A percentile compares a stretch with the other conserved stretches of the same genome.
phyloP scores from a whole-genome alignment of 2,797 vertebrate genomes.

The Momotus momota region DNA sequence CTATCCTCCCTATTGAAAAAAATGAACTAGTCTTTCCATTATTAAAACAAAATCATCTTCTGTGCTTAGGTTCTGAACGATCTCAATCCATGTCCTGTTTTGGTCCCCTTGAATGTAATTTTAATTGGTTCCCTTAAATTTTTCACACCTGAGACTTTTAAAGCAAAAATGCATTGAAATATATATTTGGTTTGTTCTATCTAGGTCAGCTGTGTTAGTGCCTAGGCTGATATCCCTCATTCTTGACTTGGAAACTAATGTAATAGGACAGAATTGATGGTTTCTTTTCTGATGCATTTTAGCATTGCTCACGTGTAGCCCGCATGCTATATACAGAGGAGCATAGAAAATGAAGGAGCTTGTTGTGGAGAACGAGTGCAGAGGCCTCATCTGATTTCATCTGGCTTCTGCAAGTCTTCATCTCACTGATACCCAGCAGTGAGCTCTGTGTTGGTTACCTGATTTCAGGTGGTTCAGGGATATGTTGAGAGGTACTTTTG shows the following conservation, averaged over 20 bases:
- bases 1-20: neutral
- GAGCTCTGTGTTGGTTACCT: neutral
- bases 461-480: neutral
- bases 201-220: neutral
- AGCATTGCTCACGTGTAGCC: neutral
- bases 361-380: neutral
- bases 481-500: neutral
- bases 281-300: conserved; percentile 17
- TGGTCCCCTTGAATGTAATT: neutral
- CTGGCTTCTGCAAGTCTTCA: neutral
- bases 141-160: conserved; percentile 1
- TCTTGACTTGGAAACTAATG: neutral
- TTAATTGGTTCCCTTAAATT: neutral
- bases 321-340: neutral
- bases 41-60: neutral
- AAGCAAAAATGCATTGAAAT: conserved; percentile 1
- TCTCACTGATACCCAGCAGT: neutral
- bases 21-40: neutral
- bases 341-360: neutral
- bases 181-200: neutral
- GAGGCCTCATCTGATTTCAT: neutral
- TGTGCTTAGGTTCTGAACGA: neutral
- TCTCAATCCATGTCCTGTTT: neutral
- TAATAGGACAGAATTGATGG: neutral
- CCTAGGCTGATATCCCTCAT: neutral